Evolutionary conservation across 2,113 vertebrate species (phyloP), one percentile per base, ranked within the genome.

Genomic region (Polypterus bichir): DNA sequence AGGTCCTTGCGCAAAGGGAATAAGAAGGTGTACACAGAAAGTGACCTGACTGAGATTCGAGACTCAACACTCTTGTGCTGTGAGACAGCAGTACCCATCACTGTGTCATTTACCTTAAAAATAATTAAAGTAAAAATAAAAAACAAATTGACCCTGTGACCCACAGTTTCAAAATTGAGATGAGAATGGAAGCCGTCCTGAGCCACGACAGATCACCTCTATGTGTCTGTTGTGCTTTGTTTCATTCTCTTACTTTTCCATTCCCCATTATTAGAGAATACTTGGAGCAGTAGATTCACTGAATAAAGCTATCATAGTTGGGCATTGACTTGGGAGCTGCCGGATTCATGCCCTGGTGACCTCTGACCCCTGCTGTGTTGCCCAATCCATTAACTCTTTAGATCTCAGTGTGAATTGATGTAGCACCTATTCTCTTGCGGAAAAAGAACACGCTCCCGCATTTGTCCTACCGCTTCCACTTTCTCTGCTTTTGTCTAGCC

Each of bases 401-500:
- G 88, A 85, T 83, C 91, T 79, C 92, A 82, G 90, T 91, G 88
- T 90, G 92, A 91, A 77, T 86, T 81, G 82, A 84, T 92, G 92
- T 96, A 79, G 73, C 73, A 63, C 48, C 87, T 79, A 91, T 97
- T 97, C 91, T 97, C 88, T 80, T 79, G 74, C 52, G 65, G 71
- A 82, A 77, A 69, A 81, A 88, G 87, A 92, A 97, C 92, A 92
- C 76, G 84, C 86, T 79, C 82, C 76, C 75, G 71, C 85, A 87
- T 91, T 91, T 81, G 88, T 71, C 73, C 76, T 60, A 71, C 79
- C 76, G 77, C 82, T 88, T 90, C 89, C 83, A 85, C 89, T 89
- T 88, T 91, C 83, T 81, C 88, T 84, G 81, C 83, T 78, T 90
- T 88, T 92, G 91, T 92, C 74, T 74, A 68, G 52, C 69, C 76